A percentile compares a stretch with the other conserved stretches of the same genome.
Conservation (phyloP, 2,797 vertebrate genomes). For the Urosaurus nigricauda region DNA sequence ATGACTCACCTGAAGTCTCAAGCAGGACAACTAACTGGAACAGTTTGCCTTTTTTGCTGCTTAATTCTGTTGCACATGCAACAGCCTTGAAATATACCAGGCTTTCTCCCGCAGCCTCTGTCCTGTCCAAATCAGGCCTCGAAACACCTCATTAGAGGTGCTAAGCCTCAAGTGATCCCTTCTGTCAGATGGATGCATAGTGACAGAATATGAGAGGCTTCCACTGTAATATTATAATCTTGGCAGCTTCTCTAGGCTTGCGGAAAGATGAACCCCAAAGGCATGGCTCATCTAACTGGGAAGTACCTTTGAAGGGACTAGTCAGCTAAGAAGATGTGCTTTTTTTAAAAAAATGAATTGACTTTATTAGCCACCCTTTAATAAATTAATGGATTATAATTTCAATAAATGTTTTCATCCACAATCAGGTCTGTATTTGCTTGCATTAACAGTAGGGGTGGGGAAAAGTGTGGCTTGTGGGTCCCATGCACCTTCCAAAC, state of each 20-base stretch:
- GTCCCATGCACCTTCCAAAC: background rate
- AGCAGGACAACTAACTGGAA: background rate
- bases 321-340: background rate
- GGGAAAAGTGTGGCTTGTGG: too few species aligned
- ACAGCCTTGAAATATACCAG: background rate
- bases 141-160: slow-evolving; percentile 40
- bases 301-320: background rate
- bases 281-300: background rate
- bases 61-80: background rate
- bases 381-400: background rate
- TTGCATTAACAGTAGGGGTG: background rate
- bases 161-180: slow-evolving; percentile 52
- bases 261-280: background rate
- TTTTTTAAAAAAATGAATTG: background rate
- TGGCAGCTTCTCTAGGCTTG: slow-evolving; percentile 27
- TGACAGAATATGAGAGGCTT: slow-evolving; percentile 48
- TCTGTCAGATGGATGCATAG: background rate
- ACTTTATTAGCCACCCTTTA: background rate
- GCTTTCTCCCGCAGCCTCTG: background rate
- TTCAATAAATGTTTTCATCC: background rate
- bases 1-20: background rate
- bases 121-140: slow-evolving; percentile 1
- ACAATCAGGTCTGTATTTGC: background rate
- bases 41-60: background rate
- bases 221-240: slow-evolving; percentile 50